A percentile compares a stretch with the other conserved stretches of the same genome.
Evolutionary conservation across 2,797 vertebrate genomes (phyloP).

Genomic region (Sebastes variabilis): DNA sequence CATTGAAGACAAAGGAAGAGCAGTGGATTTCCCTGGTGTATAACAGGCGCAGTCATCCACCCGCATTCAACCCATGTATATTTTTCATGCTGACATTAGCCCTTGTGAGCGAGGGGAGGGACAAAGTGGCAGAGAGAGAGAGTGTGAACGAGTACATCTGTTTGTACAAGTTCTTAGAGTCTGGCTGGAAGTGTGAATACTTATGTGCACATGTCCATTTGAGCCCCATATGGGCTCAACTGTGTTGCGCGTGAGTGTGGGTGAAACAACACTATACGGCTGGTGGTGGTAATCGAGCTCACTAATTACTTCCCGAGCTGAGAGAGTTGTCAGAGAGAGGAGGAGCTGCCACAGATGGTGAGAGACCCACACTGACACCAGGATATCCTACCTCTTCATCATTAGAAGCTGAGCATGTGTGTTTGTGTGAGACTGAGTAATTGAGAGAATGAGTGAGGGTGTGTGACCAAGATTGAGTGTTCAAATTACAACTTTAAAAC

Average conservation of each 20-base stretch:
- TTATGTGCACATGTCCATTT: constrained; percentile 21
- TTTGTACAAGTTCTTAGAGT: constrained; percentile 34
- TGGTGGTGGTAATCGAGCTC: constrained; percentile 69
- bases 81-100: not conserved
- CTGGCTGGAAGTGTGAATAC: constrained; percentile 24
- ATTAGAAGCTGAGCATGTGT: constrained; percentile 66
- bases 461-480: constrained; percentile 37
- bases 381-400: constrained; percentile 75
- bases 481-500: constrained; percentile 53
- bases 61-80: not conserved
- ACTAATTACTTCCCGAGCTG: constrained; percentile 79
- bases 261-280: constrained; percentile 50
- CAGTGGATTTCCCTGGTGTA: not conserved
- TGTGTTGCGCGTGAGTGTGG: constrained; percentile 1
- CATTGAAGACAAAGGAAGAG: not conserved
- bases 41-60: not conserved
- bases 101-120: not conserved
- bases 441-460: constrained; percentile 40
- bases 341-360: constrained; percentile 80
- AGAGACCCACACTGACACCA: constrained; percentile 74
- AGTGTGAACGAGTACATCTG: constrained; percentile 31
- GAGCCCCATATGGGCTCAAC: constrained; percentile 28
- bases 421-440: constrained; percentile 52
- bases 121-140: not conserved
- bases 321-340: constrained; percentile 78